Base-by-base conservation (phyloP, 2,113 vertebrate genomes). In the Choloepus hoffmanni region DNA sequence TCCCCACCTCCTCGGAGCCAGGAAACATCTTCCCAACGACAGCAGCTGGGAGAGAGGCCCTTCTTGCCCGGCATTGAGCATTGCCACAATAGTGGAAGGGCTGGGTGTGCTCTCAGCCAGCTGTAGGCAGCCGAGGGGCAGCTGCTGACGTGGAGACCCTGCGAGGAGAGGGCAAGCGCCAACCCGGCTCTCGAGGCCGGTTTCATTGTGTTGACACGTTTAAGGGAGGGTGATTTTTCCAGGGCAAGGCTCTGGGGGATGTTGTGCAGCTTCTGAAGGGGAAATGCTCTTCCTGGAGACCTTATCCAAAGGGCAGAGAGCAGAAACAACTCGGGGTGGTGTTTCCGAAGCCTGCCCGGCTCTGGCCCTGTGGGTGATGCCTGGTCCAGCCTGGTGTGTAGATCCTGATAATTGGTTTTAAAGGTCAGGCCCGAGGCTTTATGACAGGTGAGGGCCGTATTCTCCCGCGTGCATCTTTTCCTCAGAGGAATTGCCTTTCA, bases 371-470 rank as follows among this genome's bases (percentile, higher is more conserved):
- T 5, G 77, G 85, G 36, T 73, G 84, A 72, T 86, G 63, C 72
- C 0, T 16, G 48, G 79, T 84, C 88, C 50, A 48, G 95, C 89
- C 77, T 86, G 43, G 40, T 18, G 33, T 18, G 23, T 43, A 45
- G 76, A 77, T 88, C 70, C 88, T 60, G 45, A 72, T 92, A 85
- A 95, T 24, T 55, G 45, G 70, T 40, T 55, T 86, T 84, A 96
- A 97, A 97, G 81, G 67, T 90, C 94, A 97, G 90, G 81, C 62
- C 79, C 88, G 50, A 92, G 81, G 77, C 96, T 92, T 95, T 65
- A 62, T 12, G 85, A 72, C 72, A 82, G n/a, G 55, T 23, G 53
- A 60, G 92, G 36, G 60, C 23, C 5, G 9, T 13, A 0, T 12
- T 83, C 74, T 45, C 50, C 21, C 5, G 2, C 0, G 0, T 53